Evolutionary conservation across 2,888 invertebrate species (phyloP), one percentile per base, ranked within the genome.

Genomic region (Andricus curvator): DNA sequence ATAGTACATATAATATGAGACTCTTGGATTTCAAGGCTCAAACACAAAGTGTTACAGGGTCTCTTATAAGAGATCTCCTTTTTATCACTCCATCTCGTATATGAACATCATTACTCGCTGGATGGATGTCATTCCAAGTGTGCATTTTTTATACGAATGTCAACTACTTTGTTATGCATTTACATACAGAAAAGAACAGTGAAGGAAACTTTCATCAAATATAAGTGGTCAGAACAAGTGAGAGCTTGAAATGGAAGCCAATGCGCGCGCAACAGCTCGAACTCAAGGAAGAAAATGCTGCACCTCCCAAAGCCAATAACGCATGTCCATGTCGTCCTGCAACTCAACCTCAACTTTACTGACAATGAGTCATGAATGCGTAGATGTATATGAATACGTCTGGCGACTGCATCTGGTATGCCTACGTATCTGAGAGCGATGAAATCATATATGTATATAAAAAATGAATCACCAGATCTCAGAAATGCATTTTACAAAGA

Each of bases 241-340:
- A 74, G 74, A 74, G 74, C 33, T 56, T 74, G 74, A 74, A 74
- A 74, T 74, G 74, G 74, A 74, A 74, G 74, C 74, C 56, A n/a
- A 56, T 74, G 74, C 74, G 74, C 74, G 74, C 74, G 74, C 74
- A 74, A 56, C 48, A 56, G 74, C 56, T 74, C 56, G 56, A 74
- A 74, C 74, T 74, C 74, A 74, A 56, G 74, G 74, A 74, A 74
- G 56, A 74, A 56, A n/a, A 74, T 56, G 74, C 74, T 74, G 74
- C 56, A 74, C 74, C 74, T 74, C 74, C 74, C 56, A 74, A 74
- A 74, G 74, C 74, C 56, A 74, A 74, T 74, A 74, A 74, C 74
- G 74, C 51, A 74, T 74, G 70, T 70, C 70, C 51, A 74, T 74
- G 70, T 70, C 70, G 56, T 74, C 74, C 74, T 74, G 74, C 56